phyloP scores from a whole-genome alignment of 2,888 invertebrate genomes.

The Thera britannica region DNA sequence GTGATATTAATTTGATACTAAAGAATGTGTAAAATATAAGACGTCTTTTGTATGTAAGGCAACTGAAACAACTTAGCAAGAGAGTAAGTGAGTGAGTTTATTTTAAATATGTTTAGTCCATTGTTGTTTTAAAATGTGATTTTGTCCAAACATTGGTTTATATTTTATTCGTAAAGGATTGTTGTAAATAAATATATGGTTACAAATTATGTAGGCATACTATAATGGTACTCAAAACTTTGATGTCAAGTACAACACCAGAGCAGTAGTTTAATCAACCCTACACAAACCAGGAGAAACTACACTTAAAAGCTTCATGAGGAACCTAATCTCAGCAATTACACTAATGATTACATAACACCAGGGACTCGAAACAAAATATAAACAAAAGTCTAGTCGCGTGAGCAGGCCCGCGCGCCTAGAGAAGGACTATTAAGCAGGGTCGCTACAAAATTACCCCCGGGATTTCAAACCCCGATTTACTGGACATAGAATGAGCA shows the following conservation, averaged over 20 bases:
- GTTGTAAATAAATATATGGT: no score
- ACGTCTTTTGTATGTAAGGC: no score
- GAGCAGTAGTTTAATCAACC: slow-evolving; percentile 11
- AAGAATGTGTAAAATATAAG: no score
- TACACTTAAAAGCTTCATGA: slow-evolving; percentile 48
- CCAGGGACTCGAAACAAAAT: slow-evolving; percentile 61
- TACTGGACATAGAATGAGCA: slow-evolving; percentile 79
- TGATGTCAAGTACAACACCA: neutral
- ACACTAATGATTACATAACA: slow-evolving; percentile 68
- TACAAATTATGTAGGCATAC: neutral
- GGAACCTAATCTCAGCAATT: slow-evolving; percentile 63
- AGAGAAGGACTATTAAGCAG: slow-evolving; percentile 74
- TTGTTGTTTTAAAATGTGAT: no score
- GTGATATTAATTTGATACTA: no score
- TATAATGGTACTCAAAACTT: neutral
- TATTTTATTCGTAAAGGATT: no score
- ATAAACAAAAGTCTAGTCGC: slow-evolving; percentile 67
- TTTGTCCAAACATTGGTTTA: no score
- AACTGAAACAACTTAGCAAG: no score
- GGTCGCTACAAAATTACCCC: slow-evolving; percentile 74
- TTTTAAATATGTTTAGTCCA: no score
- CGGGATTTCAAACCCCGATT: slow-evolving; percentile 74
- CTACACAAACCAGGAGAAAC: slow-evolving; percentile 31
- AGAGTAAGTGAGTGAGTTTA: no score
- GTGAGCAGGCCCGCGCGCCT: slow-evolving; percentile 60